phyloP scores from a whole-genome alignment of 2,797 vertebrate species.

The Myoxocephalus aenaeus region DNA sequence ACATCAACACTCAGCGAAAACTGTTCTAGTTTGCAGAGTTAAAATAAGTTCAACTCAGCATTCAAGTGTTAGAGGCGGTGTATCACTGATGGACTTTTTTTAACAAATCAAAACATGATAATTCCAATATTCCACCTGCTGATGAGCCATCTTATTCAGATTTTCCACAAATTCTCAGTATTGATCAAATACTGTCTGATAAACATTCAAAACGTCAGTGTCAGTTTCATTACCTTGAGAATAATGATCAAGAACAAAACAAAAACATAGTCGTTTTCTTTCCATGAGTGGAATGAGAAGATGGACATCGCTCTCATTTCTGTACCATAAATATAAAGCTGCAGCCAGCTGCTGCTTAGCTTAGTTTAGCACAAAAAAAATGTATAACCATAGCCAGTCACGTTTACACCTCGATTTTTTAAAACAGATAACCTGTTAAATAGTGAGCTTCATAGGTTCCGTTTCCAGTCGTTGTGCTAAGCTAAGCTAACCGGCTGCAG shows the following conservation, averaged over 20 bases:
- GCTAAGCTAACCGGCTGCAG: conserved; percentile 6
- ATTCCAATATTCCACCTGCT: neutral
- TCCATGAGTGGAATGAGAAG: neutral
- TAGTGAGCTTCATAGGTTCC: neutral
- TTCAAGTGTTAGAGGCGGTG: neutral
- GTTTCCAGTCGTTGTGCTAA: neutral
- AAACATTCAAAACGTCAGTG: neutral
- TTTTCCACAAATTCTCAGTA: neutral
- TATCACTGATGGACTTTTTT: neutral
- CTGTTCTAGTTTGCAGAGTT: neutral
- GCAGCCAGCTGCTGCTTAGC: neutral
- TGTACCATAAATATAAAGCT: neutral
- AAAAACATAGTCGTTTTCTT: neutral
- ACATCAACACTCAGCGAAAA: conserved; percentile 10
- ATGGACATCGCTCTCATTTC: neutral
- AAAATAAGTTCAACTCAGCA: neutral
- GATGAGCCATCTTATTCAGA: neutral
- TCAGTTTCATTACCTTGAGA: neutral
- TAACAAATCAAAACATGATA: neutral
- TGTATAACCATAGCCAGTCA: neutral
- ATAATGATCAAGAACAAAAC: neutral
- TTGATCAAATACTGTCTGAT: neutral
- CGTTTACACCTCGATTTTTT: neutral
- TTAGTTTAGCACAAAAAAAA: too few relatives aligned
- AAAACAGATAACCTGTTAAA: neutral